These are phyloP conservation scores for Agrilus planipennis DNA, from an alignment of 1,140 invertebrate species.

Conservation along the genomic window DNA sequence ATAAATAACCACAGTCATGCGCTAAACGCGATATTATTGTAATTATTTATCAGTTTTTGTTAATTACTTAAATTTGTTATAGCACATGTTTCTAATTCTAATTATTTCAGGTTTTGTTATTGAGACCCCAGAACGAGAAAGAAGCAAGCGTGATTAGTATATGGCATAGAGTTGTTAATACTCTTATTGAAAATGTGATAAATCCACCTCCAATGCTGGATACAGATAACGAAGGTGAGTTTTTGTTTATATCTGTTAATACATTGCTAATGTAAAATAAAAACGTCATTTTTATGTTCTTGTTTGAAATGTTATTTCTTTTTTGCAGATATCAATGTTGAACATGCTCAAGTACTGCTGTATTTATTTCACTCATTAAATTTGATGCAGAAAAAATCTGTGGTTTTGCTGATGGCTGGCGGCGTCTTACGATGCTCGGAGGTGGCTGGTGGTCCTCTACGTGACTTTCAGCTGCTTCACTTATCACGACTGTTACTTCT, in stretches of 20 bases:
- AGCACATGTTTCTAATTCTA: too few relatives aligned
- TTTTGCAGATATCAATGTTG: constrained; percentile 81
- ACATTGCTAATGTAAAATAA: too few relatives aligned
- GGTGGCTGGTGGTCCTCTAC: constrained; percentile 46
- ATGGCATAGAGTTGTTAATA: constrained; percentile 80
- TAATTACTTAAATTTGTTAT: too few relatives aligned
- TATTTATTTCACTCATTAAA: constrained; percentile 91
- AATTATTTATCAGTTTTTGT: too few relatives aligned
- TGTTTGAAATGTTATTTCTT: too few relatives aligned
- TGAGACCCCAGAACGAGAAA: constrained; percentile 73
- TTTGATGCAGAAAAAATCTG: constrained; percentile 91
- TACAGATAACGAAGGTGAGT: constrained; percentile 54
- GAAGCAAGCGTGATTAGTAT: constrained; percentile 80
- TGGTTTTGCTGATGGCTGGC: constrained; percentile 67
- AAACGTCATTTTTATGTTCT: too few relatives aligned
- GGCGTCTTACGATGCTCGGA: constrained; percentile 54
- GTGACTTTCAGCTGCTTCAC: constrained; percentile 64
- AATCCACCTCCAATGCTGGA: constrained; percentile 42
- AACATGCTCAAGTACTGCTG: constrained; percentile 85
- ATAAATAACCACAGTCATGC: too few relatives aligned
- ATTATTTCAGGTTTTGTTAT: constrained; percentile 56
- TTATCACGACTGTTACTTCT: constrained; percentile 74
- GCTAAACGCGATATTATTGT: too few relatives aligned
- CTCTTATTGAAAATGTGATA: constrained; percentile 70
- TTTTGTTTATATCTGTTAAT: constrained; percentile 6